Conservation (phyloP, 2,113 vertebrate genomes). For the Lota lota region DNA sequence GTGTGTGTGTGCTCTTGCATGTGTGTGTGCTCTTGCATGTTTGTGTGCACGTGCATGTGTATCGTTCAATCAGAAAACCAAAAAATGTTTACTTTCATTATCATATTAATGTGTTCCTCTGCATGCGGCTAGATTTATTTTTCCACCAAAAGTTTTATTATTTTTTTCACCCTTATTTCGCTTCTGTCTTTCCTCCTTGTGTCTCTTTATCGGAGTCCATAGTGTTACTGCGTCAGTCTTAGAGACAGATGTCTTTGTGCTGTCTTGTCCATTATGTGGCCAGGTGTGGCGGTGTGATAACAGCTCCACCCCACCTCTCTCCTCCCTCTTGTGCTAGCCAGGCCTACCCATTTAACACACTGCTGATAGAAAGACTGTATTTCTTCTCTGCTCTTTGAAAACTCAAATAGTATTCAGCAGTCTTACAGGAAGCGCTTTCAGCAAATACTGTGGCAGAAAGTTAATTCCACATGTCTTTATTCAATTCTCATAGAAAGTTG, state of each 20-base stretch:
- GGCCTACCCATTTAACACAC: slow-evolving; percentile 49
- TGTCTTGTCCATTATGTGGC: slow-evolving; percentile 45
- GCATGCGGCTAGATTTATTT: background rate
- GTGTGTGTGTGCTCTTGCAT: background rate
- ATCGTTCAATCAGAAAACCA: no score
- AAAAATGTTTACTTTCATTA: background rate
- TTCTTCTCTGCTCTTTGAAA: slow-evolving; percentile 48
- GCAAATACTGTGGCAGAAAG: no score
- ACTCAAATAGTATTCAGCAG: no score
- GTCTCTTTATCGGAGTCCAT: background rate
- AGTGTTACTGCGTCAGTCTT: background rate
- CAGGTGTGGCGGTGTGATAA: slow-evolving; percentile 66
- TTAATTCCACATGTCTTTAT: no score
- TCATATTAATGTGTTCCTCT: background rate
- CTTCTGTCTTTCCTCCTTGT: background rate
- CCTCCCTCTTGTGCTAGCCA: slow-evolving; percentile 32
- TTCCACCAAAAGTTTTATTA: no score
- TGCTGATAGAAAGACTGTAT: slow-evolving; percentile 36
- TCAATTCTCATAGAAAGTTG: no score
- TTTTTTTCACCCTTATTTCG: no score
- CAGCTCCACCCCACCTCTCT: slow-evolving; percentile 36
- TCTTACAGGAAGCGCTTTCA: no score
- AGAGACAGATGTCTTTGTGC: slow-evolving; percentile 3
- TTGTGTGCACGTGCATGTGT: slow-evolving; percentile 3
- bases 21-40: slow-evolving; percentile 14